phyloP scores from a whole-genome alignment of 2,797 vertebrate genomes.

The Alauda arvensis region DNA sequence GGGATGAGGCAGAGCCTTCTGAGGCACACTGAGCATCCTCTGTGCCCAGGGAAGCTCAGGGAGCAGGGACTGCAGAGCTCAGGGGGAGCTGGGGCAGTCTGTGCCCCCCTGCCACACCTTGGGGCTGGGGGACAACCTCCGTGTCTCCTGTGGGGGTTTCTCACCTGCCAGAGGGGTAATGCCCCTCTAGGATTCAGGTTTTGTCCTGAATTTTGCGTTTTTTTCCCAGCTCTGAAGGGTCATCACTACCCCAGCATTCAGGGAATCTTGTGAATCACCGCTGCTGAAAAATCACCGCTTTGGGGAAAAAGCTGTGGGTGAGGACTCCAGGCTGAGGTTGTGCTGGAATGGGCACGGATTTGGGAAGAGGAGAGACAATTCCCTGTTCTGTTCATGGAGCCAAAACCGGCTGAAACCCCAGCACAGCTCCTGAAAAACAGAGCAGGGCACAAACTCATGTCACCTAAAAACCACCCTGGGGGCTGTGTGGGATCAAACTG shows the following conservation, averaged over 20 bases:
- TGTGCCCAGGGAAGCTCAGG: accelerated
- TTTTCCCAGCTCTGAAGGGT: not conserved
- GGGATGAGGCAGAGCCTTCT: not conserved
- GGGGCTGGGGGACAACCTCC: not conserved
- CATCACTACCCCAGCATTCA: not conserved
- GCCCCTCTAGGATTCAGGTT: accelerated
- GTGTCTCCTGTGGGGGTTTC: accelerated
- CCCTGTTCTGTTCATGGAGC: too few species aligned
- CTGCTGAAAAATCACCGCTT: not conserved
- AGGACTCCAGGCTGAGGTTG: not conserved
- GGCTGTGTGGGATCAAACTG: not conserved
- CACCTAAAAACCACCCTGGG: accelerated
- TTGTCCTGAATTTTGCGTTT: not conserved
- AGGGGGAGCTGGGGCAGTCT: not conserved
- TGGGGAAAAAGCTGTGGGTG: not conserved
- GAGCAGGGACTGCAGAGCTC: not conserved
- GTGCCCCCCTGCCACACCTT: not conserved
- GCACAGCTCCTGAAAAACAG: not conserved
- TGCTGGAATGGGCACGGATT: not conserved
- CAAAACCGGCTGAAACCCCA: not conserved
- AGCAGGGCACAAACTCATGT: not conserved
- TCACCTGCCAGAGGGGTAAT: not conserved
- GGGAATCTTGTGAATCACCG: not conserved
- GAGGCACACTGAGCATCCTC: not conserved
- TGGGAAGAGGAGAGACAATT: not conserved